Percentiles rank a stretch among this genome's conserved stretches.
Conservation (phyloP, 2,888 invertebrate genomes). For the Cephus nigrinus region DNA sequence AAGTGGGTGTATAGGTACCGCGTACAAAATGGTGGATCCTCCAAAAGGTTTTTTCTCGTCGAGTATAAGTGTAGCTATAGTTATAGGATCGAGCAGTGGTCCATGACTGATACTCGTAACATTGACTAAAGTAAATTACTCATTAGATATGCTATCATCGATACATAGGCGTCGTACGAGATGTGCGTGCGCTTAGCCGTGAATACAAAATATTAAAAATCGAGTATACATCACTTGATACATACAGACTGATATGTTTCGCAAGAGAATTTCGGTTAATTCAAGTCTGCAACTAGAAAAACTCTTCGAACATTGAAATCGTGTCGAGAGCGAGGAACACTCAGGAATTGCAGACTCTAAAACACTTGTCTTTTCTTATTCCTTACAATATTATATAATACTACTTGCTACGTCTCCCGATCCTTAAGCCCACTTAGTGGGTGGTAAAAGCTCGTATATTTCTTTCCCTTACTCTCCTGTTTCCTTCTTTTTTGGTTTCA, state of each 20-base stretch:
- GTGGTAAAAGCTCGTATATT: slow-evolving; percentile 4
- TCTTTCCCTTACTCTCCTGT: neutral
- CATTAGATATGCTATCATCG: neutral
- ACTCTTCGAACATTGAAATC: neutral
- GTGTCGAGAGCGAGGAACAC: neutral
- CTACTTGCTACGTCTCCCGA: neutral
- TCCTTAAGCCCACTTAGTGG: neutral
- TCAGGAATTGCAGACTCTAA: neutral
- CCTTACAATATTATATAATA: neutral
- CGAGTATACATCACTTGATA: neutral
- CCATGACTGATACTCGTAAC: neutral
- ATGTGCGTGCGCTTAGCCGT: neutral
- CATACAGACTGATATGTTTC: neutral
- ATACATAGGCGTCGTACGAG: neutral
- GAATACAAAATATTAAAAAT: neutral
- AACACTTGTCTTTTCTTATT: neutral
- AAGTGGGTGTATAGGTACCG: slow-evolving; percentile 47
- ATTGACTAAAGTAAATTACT: neutral
- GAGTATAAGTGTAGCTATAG: neutral
- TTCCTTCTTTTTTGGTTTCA: slow-evolving; percentile 12
- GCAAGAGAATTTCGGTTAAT: neutral
- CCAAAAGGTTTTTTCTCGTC: slow-evolving; percentile 12
- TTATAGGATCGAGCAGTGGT: neutral
- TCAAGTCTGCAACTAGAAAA: neutral
- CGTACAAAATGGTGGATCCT: slow-evolving; percentile 44